Conservation (phyloP, 2,888 invertebrate genomes). For the Tachina fera region DNA sequence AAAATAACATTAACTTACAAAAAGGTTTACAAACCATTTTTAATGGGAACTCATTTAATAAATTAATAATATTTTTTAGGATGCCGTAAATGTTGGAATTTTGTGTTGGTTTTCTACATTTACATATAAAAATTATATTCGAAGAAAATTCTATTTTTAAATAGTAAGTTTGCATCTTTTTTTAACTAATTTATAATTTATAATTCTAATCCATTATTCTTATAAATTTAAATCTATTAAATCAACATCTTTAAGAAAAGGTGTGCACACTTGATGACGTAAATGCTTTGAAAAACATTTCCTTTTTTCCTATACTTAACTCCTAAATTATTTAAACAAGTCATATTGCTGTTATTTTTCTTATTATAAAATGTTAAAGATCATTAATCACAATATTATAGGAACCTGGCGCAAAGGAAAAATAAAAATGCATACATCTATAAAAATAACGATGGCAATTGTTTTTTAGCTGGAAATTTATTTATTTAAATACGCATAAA, state of each 20-base stretch:
- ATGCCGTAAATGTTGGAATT: too few species aligned
- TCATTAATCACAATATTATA: constrained; percentile 33
- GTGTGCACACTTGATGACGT: constrained; percentile 4
- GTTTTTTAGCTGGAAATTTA: too few species aligned
- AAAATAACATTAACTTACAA: too few species aligned
- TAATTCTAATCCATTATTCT: background rate
- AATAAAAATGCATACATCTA: background rate
- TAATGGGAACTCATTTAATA: too few species aligned
- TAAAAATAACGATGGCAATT: background rate
- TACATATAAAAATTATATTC: background rate
- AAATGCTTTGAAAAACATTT: constrained; percentile 11
- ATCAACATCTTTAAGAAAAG: background rate
- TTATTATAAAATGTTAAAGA: constrained; percentile 2
- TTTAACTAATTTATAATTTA: background rate
- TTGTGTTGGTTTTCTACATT: too few species aligned
- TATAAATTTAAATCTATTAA: constrained; percentile 1
- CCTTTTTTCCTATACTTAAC: constrained; percentile 11
- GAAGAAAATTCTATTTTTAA: background rate
- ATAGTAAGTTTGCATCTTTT: background rate
- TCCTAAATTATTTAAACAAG: background rate
- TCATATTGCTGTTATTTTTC: background rate
- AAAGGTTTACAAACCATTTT: too few species aligned
- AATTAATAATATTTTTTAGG: too few species aligned
- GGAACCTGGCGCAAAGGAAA: background rate
- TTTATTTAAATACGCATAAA: too few species aligned